Evolutionary conservation across 1,140 invertebrate genomes (phyloP), one percentile per base, ranked within the genome.

Genomic region (Ctenoplectra terminalis): DNA sequence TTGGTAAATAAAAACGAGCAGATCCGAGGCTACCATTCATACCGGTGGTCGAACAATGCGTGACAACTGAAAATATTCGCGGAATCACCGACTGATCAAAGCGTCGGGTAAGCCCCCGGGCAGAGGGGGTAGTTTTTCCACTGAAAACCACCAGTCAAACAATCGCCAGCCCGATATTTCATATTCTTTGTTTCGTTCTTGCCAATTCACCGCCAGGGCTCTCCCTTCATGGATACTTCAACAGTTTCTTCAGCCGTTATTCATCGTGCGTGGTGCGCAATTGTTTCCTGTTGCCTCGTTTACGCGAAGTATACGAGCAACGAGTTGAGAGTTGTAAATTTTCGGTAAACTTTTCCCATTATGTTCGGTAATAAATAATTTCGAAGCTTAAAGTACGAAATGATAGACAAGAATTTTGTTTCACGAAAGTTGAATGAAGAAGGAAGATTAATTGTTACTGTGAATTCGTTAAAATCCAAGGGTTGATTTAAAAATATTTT

Each of bases 141-240:
- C 31, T 29, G 56, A 37, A 73, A 40, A 46, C 20, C 20, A 43
- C 54, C 29, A 58, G 58, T 63, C 43, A 15, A 23, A 74, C 72
- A 74, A 74, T 76, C 34, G 61, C n/a, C 20, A 6, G 11, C 11
- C 34, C 20, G 20, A 76, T 76, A 76, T 76, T 76, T 76, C 61
- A 43, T 43, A 54, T 37, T 64, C 60, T 66, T 75, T 66, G 73
- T 75, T 66, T 64, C 46, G 58, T 15, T n/a, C 23, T 5, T 13
- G 23, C 40, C n/a, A 37, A 40, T 61, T 37, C 20, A 61, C 11
- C 60, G 11, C 11, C 11, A 3, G 23, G 6, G 43, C 29, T 54
- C 23, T 29, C 34, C 29, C n/a, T 29, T 13, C 46, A 34, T 20
- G 13, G 31, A 5, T 20, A 40, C 60, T 64, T 52, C 15, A 52